Evolutionary conservation across 2,113 vertebrate genomes (phyloP).

Genomic region (Crypturellus undulatus): DNA sequence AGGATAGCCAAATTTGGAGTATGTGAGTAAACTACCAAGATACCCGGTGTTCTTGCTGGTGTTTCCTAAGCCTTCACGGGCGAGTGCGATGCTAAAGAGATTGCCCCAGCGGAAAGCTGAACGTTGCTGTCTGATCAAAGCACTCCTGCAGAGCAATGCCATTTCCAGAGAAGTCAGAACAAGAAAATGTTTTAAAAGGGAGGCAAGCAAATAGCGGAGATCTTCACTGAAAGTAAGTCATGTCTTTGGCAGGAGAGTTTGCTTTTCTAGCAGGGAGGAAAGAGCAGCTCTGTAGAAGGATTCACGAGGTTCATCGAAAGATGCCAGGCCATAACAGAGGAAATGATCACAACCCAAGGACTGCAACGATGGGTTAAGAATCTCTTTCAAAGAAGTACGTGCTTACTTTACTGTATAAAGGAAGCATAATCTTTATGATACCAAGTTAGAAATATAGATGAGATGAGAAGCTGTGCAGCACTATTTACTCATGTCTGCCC

Average conservation of each 20-base stretch:
- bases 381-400: background rate
- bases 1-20: background rate
- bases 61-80: background rate
- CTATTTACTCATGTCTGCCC: background rate
- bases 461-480: background rate
- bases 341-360: background rate
- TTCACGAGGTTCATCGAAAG: background rate
- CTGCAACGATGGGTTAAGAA: background rate
- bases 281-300: rapidly evolving
- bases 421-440: background rate
- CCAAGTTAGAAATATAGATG: background rate
- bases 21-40: background rate
- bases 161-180: background rate
- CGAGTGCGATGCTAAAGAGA: background rate
- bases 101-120: background rate
- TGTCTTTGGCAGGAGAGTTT: background rate
- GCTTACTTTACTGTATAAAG: background rate
- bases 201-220: background rate
- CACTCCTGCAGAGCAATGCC: background rate
- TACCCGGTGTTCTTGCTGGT: background rate
- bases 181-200: background rate
- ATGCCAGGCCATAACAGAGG: background rate
- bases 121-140: background rate
- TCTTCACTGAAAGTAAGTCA: background rate
- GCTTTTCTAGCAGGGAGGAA: background rate